These are phyloP conservation scores for Anthophora plumipes DNA, from an alignment of 2,888 invertebrate genomes.

Conservation along the genomic window DNA sequence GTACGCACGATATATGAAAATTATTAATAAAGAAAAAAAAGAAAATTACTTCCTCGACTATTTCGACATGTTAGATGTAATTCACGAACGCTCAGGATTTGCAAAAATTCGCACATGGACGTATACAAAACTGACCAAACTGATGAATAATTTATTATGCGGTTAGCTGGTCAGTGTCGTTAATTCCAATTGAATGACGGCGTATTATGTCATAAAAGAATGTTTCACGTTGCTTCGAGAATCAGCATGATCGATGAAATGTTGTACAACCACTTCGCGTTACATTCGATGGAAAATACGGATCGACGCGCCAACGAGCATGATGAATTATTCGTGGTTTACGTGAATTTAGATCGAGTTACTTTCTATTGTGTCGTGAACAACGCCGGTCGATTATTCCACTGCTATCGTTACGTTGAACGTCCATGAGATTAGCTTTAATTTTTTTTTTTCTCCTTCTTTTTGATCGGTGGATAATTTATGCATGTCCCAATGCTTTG, in stretches of 20 bases:
- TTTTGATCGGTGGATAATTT: slow-evolving; percentile 19
- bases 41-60: too few species aligned
- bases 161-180: too few species aligned
- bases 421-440: slow-evolving; percentile 26
- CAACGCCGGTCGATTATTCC: slow-evolving; percentile 3
- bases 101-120: too few species aligned
- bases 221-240: slow-evolving; percentile 21
- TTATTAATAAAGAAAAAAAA: too few species aligned
- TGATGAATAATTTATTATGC: too few species aligned
- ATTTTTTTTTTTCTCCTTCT: too few species aligned
- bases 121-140: too few species aligned
- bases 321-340: slow-evolving; percentile 43
- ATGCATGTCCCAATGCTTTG: slow-evolving; percentile 17
- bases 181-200: background rate
- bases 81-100: too few species aligned
- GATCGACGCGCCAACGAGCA: slow-evolving; percentile 11
- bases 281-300: slow-evolving; percentile 14
- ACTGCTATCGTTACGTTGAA: background rate
- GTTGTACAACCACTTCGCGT: background rate
- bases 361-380: slow-evolving; percentile 11
- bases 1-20: too few species aligned
- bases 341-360: slow-evolving; percentile 26
- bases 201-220: slow-evolving; percentile 21
- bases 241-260: slow-evolving; percentile 37
- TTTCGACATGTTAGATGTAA: too few species aligned